phyloP scores from a whole-genome alignment of 1,140 invertebrate genomes.

The Vollenhovia emeryi region DNA sequence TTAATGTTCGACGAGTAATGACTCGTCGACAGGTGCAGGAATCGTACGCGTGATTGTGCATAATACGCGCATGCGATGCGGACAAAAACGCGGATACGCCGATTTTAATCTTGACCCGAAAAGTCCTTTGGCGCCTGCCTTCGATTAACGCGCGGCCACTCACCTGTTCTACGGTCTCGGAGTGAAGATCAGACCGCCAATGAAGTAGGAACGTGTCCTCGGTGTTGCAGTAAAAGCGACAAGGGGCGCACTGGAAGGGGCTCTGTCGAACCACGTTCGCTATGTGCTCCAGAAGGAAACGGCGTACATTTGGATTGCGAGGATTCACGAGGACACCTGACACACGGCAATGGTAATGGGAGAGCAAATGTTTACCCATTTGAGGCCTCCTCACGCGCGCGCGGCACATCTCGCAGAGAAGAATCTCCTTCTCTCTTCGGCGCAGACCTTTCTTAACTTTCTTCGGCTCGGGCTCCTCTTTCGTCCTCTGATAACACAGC shows the following conservation, averaged over 20 bases:
- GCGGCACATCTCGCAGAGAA: conserved; percentile 89
- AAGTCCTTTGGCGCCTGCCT: neutral
- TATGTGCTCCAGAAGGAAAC: conserved; percentile 91
- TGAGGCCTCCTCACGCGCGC: conserved; percentile 88
- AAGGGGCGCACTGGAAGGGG: conserved; percentile 93
- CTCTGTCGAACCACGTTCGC: conserved; percentile 91
- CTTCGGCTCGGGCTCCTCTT: conserved; percentile 74
- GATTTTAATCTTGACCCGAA: neutral
- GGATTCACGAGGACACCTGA: conserved; percentile 82
- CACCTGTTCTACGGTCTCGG: conserved; percentile 78
- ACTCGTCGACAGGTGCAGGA: neutral
- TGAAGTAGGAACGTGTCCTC: conserved; percentile 90
- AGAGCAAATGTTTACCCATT: conserved; percentile 94
- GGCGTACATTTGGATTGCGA: conserved; percentile 84
- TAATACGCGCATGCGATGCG: neutral
- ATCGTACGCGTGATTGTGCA: neutral
- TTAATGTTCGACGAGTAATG: neutral
- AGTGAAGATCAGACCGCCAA: conserved; percentile 89
- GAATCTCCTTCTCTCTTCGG: conserved; percentile 86
- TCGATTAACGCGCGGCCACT: neutral
- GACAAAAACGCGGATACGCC: neutral
- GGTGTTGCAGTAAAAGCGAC: conserved; percentile 94
- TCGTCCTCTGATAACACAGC: conserved; percentile 61
- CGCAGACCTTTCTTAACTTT: conserved; percentile 79
- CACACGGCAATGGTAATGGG: conserved; percentile 92